Evolutionary conservation across 2,113 vertebrate genomes (phyloP).

Genomic region (Baryphthengus martii): DNA sequence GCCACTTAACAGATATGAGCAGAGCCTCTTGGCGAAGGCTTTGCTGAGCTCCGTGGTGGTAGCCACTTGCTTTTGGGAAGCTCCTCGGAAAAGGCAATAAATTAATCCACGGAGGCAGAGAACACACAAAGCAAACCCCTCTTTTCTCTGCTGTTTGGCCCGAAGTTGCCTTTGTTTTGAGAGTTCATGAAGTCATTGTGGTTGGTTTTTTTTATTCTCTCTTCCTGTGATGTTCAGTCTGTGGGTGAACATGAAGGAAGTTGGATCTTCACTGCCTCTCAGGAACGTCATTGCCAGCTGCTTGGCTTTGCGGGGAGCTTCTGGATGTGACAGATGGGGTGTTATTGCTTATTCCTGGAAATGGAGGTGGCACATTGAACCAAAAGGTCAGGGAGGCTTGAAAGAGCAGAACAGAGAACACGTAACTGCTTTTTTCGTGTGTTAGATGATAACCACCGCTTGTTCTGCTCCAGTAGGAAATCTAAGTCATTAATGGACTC

Average conservation of each 20-base stretch:
- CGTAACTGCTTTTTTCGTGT: neutral
- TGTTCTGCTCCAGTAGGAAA: neutral
- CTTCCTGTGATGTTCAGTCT: fast-evolving
- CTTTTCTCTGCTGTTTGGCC: neutral
- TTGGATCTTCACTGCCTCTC: neutral
- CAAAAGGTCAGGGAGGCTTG: neutral
- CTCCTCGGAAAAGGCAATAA: neutral
- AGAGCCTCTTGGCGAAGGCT: neutral
- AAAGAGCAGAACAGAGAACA: neutral
- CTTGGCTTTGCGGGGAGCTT: fast-evolving
- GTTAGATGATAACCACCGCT: neutral
- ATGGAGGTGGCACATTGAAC: neutral
- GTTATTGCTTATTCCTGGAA: neutral
- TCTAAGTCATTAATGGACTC: neutral
- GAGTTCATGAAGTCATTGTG: neutral
- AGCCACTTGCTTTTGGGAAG: neutral
- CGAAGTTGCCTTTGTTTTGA: neutral
- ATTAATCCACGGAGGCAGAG: neutral
- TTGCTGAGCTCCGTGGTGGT: neutral
- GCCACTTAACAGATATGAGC: neutral
- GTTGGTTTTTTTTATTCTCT: neutral
- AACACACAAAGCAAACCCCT: neutral
- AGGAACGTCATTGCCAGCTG: neutral
- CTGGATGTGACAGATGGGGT: neutral
- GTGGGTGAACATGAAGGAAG: neutral